phyloP scores from a whole-genome alignment of 1,140 invertebrate genomes.

The Vanessa tameamea region DNA sequence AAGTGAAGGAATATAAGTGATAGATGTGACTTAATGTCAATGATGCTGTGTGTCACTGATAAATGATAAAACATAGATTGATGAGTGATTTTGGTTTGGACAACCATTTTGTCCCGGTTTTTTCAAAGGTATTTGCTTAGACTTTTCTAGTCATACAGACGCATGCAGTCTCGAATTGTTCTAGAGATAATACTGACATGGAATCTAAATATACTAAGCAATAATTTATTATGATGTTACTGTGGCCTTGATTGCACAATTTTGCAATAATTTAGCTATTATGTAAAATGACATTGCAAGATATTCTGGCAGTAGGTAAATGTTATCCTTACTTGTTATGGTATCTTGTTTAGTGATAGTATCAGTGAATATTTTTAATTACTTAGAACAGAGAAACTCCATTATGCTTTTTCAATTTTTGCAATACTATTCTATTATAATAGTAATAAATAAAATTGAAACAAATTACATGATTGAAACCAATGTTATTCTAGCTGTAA shows the following conservation, averaged over 20 bases:
- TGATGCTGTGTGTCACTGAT: background rate
- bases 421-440: background rate
- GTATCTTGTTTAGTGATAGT: constrained; percentile 2
- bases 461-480: background rate
- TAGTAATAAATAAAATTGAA: background rate
- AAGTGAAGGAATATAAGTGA: constrained; percentile 20
- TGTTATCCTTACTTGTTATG: background rate
- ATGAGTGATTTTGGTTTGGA: constrained; percentile 3
- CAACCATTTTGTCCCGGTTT: constrained; percentile 7
- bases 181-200: constrained; percentile 20
- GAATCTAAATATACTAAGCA: constrained; percentile 18
- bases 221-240: constrained; percentile 27
- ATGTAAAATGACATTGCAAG: constrained; percentile 9
- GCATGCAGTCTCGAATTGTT: background rate
- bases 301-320: constrained; percentile 1
- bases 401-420: background rate
- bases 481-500: background rate
- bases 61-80: background rate
- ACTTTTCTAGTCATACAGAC: constrained; percentile 29
- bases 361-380: background rate
- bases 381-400: background rate
- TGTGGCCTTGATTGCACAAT: constrained; percentile 33
- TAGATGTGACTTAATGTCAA: background rate
- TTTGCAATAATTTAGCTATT: constrained; percentile 30
- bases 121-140: constrained; percentile 21